phyloP scores from a whole-genome alignment of 1,140 invertebrate genomes.

The Ips typographus region DNA sequence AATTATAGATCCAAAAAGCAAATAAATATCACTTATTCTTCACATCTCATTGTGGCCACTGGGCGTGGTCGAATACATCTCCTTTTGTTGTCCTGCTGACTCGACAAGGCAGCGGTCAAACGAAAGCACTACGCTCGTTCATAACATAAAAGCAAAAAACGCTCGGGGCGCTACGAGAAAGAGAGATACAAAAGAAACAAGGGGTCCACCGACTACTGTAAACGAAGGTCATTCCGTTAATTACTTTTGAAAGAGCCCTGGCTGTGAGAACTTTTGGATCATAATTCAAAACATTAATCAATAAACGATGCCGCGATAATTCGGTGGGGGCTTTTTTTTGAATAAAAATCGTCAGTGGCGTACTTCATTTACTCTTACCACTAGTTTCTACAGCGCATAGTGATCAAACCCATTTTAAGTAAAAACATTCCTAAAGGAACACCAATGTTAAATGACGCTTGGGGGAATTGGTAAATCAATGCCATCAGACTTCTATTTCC shows the following conservation, averaged over 20 bases:
- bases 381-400: no score
- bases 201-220: conserved; percentile 31
- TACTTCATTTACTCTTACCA: not conserved
- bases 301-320: conserved; percentile 33
- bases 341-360: conserved; percentile 18
- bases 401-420: no score
- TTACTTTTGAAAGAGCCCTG: conserved; percentile 34
- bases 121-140: conserved; percentile 7
- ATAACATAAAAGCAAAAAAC: conserved; percentile 15
- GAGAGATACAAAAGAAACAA: conserved; percentile 31
- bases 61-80: conserved; percentile 19
- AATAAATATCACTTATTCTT: conserved; percentile 24
- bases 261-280: conserved; percentile 35
- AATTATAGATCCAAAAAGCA: conserved; percentile 2
- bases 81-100: conserved; percentile 21
- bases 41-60: conserved; percentile 21
- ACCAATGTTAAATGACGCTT: conserved; percentile 3
- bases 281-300: conserved; percentile 36
- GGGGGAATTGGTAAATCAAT: conserved; percentile 25
- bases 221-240: conserved; percentile 36
- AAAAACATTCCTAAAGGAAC: not conserved
- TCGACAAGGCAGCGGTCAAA: conserved; percentile 17
- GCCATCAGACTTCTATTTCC: conserved; percentile 40
- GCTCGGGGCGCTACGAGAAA: conserved; percentile 7
- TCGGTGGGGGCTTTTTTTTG: conserved; percentile 2